Evolutionary conservation across 2,888 invertebrate genomes (phyloP).

Genomic region (Mamestra brassicae): DNA sequence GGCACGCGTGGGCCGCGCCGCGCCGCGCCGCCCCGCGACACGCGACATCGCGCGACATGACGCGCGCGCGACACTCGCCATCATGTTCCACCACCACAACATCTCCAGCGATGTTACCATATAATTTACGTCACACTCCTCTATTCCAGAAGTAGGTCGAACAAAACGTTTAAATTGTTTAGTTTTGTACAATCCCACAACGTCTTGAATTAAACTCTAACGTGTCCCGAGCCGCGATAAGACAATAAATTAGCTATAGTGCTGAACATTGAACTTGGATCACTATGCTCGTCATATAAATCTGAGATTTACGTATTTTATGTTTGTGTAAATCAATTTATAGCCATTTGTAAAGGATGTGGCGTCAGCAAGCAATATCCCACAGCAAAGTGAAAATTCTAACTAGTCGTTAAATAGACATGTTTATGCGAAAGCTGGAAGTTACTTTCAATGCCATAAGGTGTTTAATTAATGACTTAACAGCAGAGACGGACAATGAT

Average conservation of each 20-base stretch:
- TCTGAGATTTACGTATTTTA: conserved; percentile 27
- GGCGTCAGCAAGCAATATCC: conserved; percentile 27
- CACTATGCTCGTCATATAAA: conserved; percentile 22
- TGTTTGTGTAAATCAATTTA: conserved; percentile 22
- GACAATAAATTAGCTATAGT: background rate
- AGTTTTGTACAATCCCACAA: background rate
- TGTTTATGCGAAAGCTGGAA: conserved; percentile 57
- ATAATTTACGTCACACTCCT: conserved; percentile 11
- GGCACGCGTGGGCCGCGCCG: conserved; percentile 76
- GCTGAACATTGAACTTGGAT: conserved; percentile 20
- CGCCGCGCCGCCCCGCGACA: conserved; percentile 59
- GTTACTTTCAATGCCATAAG: conserved; percentile 66
- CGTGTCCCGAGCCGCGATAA: background rate
- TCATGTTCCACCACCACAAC: conserved; percentile 33
- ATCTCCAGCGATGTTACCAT: conserved; percentile 15
- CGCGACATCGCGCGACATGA: conserved; percentile 55
- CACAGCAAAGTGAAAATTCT: conserved; percentile 5
- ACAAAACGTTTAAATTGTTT: background rate
- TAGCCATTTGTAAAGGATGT: conserved; percentile 15
- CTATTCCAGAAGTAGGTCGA: conserved; percentile 8
- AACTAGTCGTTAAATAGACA: conserved; percentile 18
- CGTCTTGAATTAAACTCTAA: background rate
- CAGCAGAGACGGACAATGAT: conserved; percentile 67
- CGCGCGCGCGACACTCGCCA: conserved; percentile 27
- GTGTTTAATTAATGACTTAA: conserved; percentile 71